Evolutionary conservation across 1,140 invertebrate species (phyloP), one percentile per base, ranked within the genome.

Genomic region (Chelonus insularis): DNA sequence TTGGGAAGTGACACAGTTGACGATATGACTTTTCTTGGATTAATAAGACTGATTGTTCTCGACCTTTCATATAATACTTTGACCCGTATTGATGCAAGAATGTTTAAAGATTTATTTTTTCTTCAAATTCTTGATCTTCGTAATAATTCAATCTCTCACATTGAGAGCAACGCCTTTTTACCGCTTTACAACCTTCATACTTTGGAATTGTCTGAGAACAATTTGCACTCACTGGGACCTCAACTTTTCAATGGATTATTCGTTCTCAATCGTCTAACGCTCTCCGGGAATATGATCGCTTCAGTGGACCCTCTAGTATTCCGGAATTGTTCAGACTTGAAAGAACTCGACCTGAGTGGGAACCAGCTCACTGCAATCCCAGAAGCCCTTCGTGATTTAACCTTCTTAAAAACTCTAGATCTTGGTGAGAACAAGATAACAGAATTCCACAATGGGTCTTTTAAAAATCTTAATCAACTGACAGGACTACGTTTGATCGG

Each of bases 261-360:
- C 76, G 90, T 94, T 12, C 79, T 95, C 4, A 92, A 87, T 67
- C 91, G 93, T 75, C 81, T 96, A 11, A 92, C 89, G 7, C 80
- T 95, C 0, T 93, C 93, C 69, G 91, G 91, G 64, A 96, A 96
- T 82, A 81, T 89, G 56, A 87, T 96, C 11, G 86, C 88, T n/a
- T 87, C 83, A 63, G 86, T 96, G 60, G 91, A 94, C 74, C 81
- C 86, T 8, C 87, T 91, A 66, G 89, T 94, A n/a, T 96, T 96
- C 71, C 88, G 88, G 78, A 97, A 95, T 79, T 92, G 92, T 71
- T 94, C 92, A 3, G 91, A 91, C 67, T 81, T 96, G n/a, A 93
- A 93, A 78, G 93, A 95, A 69, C 80, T 98, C 2, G 92, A 95
- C 81, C 82, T 97, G 18, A 91, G 92, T 71, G 89, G 91, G 12